phyloP scores from a whole-genome alignment of 2,888 invertebrate species.

The Leptothorax acervorum region DNA sequence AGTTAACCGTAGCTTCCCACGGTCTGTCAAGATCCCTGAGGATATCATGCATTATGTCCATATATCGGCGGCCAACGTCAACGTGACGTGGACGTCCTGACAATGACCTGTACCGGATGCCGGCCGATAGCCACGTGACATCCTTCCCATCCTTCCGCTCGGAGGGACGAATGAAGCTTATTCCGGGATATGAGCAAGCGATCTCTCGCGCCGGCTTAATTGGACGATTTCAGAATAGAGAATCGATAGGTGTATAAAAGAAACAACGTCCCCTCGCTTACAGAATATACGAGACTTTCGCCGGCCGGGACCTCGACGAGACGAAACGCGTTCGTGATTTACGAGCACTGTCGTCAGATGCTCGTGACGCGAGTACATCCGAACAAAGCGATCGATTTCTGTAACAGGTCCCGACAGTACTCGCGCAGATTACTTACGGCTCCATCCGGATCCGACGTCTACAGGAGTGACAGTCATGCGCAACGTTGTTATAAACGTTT shows the following conservation, averaged over 20 bases:
- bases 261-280: conserved; percentile 16
- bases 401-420: conserved; percentile 16
- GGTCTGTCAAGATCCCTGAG: conserved; percentile 62
- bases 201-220: conserved; percentile 19
- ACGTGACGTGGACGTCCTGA: conserved; percentile 61
- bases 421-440: conserved; percentile 27
- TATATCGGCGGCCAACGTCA: conserved; percentile 59
- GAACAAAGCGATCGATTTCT: conserved; percentile 34
- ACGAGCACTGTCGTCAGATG: conserved; percentile 40
- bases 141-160: conserved; percentile 43
- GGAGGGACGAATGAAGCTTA: conserved; percentile 33
- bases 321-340: conserved; percentile 42
- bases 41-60: conserved; percentile 68
- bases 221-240: conserved; percentile 22
- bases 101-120: conserved; percentile 58
- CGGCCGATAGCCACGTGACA: conserved; percentile 54
- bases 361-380: conserved; percentile 40
- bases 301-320: background rate
- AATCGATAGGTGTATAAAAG: conserved; percentile 7
- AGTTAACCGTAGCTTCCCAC: conserved; percentile 55
- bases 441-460: background rate
- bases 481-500: conserved; percentile 21
- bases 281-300: background rate
- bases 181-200: conserved; percentile 17
- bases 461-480: conserved; percentile 8